Evolutionary conservation across 2,888 invertebrate genomes (phyloP), one percentile per base, ranked within the genome.

Genomic region (Phytoseiulus persimilis): DNA sequence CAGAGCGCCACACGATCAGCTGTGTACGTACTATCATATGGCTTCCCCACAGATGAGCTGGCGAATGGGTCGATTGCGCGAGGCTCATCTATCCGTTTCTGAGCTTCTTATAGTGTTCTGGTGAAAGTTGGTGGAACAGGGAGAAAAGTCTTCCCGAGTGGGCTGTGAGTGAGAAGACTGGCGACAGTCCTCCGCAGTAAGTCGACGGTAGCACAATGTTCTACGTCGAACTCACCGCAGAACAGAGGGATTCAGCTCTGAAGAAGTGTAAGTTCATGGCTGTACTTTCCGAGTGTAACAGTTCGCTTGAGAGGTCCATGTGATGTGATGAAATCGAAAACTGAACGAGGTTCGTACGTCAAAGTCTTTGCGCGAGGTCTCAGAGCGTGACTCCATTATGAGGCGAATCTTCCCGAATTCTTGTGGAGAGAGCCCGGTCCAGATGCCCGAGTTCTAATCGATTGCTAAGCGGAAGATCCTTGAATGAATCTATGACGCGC

Each of bases 151-250:
- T 11, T 6, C 28, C 9, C 65, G 5, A 23, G 18, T 39, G 18
- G 28, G 18, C 28, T 65, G 65, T 65, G 23, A 14, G 46, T 46
- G 46, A 46, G n/a, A n/a, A n/a, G 65, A 65, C 28, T 65, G 11
- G 28, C 65, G 65, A 65, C 5, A 23, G 65, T 2, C 23, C 18
- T 65, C 18, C 65, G 18, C 28, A 14, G 18, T 23, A 65, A 23
- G 11, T 65, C 18, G 11, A 65, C 65, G 65, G 11, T 65, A 23
- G 23, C 23, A 65, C 14, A 0, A 87, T 87, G 87, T 87, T 87
- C 87, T 87, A 87, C 32, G 5, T 31, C n/a, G 87, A 87, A 18
- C 87, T 87, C 18, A 87, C 87, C 23, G 33, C 32, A 28, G 33
- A 87, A 32, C 87, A 87, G 32, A 33, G 45, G 87, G 87, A 87